Base-by-base conservation (phyloP, 1,140 invertebrate genomes). In the Caenorhabditis elegans region DNA sequence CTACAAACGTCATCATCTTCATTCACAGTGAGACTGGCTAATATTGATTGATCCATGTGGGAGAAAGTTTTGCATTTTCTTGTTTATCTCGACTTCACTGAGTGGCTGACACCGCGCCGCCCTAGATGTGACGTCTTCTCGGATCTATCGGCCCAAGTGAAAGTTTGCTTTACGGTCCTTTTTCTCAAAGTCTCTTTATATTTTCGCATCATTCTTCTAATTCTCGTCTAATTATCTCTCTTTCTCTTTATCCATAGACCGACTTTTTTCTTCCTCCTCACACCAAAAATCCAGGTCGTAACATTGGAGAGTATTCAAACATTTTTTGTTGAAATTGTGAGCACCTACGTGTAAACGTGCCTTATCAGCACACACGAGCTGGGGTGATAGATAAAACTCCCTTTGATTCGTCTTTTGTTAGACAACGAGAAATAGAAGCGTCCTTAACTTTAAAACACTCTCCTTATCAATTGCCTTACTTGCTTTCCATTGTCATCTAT, bases 71-170 rank as follows among this genome's bases (percentile, higher is more conserved):
- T 28, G 31, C 55, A 65, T 65, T 65, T 28, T 19, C 55, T 65
- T 65, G 55, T 70, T 39, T 70, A 39, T 70, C 60, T 70, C 34
- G 60, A 70, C 34, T 19, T 60, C n/a, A 53, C 49, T 53, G 49
- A 53, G 11, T 48, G 46, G n/a, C 49, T 22, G 60, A 70, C 31
- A 13, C 34, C 19, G 10, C 17, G 34, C 19, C 60, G 60, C 43
- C 60, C 60, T 70, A 70, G 60, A 70, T 70, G 60, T 70, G 60
- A 70, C 60, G 60, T 70, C 60, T 70, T 70, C 60, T 36, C 60
- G 60, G 34, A 70, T 70, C 60, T 13, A 70, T 31, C 24, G 34
- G 34, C 11, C 19, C 34, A 39, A 70, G 60, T 70, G 60, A 70
- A 70, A 70, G 60, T 70, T 70, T 39, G 60, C 60, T 70, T 39